These are phyloP conservation scores for Muscidifurax raptorellus DNA, from an alignment of 1,140 invertebrate genomes.

Conservation along the genomic window DNA sequence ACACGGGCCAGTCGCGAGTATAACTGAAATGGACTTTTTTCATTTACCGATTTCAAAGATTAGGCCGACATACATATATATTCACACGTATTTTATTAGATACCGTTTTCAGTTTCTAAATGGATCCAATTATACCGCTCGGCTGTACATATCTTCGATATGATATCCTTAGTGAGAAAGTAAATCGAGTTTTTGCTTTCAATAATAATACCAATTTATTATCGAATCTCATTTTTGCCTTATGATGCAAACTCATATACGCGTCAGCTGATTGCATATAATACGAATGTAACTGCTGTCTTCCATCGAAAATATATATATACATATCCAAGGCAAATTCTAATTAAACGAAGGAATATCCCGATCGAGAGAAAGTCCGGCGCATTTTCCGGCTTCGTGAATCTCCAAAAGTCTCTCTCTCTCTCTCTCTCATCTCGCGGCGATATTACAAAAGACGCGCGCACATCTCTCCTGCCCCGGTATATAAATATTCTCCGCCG, in stretches of 20 bases:
- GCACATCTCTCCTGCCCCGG: neutral
- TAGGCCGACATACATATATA: neutral
- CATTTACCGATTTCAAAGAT: neutral
- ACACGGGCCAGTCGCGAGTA: neutral
- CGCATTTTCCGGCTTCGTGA: neutral
- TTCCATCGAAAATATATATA: neutral
- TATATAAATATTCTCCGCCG: constrained; percentile 34
- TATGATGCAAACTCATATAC: no score
- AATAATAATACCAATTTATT: no score
- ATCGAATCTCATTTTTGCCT: no score
- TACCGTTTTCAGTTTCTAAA: neutral
- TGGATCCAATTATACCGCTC: neutral
- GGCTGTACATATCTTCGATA: no score
- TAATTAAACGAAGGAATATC: neutral
- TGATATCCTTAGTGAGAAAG: no score
- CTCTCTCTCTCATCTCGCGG: neutral
- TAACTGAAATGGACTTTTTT: neutral
- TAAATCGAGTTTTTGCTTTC: no score
- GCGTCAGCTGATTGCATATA: no score
- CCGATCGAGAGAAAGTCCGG: neutral
- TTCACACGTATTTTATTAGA: neutral
- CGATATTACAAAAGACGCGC: neutral
- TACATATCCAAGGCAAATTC: neutral
- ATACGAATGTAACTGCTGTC: no score
- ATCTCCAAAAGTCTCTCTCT: neutral